phyloP scores from a whole-genome alignment of 2,797 vertebrate genomes.

The Perodicticus potto region DNA sequence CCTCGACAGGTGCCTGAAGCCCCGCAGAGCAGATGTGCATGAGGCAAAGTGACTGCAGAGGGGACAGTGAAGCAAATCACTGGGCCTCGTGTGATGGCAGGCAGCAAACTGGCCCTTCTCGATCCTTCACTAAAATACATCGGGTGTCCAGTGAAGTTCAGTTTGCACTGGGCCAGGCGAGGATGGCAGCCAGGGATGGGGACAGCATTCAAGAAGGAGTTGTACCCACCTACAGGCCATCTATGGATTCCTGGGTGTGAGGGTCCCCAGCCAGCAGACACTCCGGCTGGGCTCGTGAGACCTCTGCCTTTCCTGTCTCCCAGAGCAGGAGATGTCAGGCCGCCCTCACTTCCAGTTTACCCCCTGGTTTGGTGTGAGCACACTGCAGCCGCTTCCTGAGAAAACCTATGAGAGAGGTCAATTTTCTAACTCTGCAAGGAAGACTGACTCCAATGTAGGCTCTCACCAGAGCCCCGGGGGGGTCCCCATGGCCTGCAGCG shows the following conservation, averaged over 20 bases:
- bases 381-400: not conserved
- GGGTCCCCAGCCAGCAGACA: not conserved
- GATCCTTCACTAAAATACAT: not conserved
- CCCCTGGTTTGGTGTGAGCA: too few species aligned
- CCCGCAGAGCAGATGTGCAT: not conserved
- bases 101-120: too few species aligned
- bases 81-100: not conserved
- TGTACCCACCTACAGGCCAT: not conserved
- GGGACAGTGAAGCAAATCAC: too few species aligned
- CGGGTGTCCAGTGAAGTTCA: not conserved
- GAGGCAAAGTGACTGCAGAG: accelerated
- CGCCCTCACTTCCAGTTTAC: accelerated
- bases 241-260: too few species aligned
- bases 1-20: not conserved
- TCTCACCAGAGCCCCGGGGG: not conserved
- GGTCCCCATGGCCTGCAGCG: not conserved
- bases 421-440: not conserved
- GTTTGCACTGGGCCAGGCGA: not conserved
- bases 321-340: accelerated
- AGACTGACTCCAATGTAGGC: not conserved
- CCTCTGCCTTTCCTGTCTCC: accelerated
- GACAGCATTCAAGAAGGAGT: not conserved
- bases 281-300: accelerated
- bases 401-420: not conserved
- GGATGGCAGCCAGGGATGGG: not conserved